phyloP scores from a whole-genome alignment of 2,888 invertebrate species.

The Copidosoma aretas region DNA sequence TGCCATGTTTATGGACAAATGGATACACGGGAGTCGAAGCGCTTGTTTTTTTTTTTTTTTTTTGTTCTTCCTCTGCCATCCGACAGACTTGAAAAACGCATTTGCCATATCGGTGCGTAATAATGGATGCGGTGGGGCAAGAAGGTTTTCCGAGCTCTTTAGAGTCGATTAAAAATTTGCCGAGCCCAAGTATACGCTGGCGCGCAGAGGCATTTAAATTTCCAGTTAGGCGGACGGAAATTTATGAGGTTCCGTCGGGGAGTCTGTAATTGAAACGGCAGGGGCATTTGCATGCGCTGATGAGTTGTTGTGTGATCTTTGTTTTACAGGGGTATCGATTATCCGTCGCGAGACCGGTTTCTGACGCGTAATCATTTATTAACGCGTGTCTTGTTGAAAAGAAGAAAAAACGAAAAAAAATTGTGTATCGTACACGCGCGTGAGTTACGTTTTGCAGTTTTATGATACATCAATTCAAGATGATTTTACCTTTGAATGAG shows the following conservation, averaged over 20 bases:
- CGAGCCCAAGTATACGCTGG: not conserved
- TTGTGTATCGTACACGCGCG: not conserved
- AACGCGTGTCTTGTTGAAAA: not conserved
- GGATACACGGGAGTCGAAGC: not conserved
- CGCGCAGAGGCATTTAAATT: not conserved
- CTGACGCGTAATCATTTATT: not conserved
- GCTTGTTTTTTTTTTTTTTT: no score
- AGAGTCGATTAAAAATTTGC: not conserved
- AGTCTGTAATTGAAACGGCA: not conserved
- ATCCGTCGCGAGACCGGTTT: not conserved
- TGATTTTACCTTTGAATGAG: not conserved
- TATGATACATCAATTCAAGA: not conserved
- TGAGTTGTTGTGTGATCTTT: not conserved
- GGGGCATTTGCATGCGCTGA: not conserved
- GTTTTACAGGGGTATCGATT: not conserved
- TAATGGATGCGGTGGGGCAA: not conserved
- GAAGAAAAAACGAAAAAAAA: not conserved
- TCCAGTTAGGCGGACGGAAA: not conserved
- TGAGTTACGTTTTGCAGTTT: not conserved
- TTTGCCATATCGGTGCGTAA: no score
- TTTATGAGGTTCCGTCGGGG: not conserved
- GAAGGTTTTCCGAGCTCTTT: not conserved
- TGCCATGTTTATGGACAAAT: not conserved
- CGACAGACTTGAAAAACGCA: no score
- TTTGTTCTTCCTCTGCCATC: no score